Evolutionary conservation across 2,113 vertebrate genomes (phyloP).

Genomic region (Petrocephalus zakoni): DNA sequence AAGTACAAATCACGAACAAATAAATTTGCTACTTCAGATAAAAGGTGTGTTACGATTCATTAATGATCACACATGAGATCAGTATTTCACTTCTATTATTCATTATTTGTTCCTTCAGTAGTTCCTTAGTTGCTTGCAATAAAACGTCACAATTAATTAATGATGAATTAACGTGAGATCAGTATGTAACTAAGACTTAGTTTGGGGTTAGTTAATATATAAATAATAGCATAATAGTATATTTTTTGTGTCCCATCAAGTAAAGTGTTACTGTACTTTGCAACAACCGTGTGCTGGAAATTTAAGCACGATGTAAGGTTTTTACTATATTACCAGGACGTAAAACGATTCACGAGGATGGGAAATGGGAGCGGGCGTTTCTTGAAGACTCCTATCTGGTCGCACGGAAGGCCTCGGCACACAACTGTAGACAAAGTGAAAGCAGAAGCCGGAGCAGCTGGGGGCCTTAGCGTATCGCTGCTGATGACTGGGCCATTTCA

Average conservation of each 20-base stretch:
- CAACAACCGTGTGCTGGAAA: not conserved
- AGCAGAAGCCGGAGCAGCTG: not conserved
- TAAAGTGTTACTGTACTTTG: not conserved
- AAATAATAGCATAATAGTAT: not conserved
- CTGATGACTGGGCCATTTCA: constrained; percentile 30
- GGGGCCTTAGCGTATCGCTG: not conserved
- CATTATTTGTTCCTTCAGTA: not conserved
- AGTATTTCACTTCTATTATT: not conserved
- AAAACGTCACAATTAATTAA: not conserved
- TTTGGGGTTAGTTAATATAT: not conserved
- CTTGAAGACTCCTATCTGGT: not conserved
- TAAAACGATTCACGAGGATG: not conserved
- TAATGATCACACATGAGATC: not conserved
- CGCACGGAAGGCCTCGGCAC: not conserved
- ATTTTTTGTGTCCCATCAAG: not conserved
- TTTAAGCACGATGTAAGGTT: not conserved
- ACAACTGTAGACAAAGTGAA: not conserved
- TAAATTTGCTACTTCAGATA: not conserved
- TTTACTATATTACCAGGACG: not conserved
- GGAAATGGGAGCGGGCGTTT: not conserved
- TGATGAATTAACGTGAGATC: not conserved
- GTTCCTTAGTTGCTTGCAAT: not conserved
- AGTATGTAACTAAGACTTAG: not conserved
- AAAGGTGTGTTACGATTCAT: not conserved
- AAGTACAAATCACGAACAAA: not conserved